phyloP scores from a whole-genome alignment of 1,140 invertebrate species.

The Drosophila parabipectinata region DNA sequence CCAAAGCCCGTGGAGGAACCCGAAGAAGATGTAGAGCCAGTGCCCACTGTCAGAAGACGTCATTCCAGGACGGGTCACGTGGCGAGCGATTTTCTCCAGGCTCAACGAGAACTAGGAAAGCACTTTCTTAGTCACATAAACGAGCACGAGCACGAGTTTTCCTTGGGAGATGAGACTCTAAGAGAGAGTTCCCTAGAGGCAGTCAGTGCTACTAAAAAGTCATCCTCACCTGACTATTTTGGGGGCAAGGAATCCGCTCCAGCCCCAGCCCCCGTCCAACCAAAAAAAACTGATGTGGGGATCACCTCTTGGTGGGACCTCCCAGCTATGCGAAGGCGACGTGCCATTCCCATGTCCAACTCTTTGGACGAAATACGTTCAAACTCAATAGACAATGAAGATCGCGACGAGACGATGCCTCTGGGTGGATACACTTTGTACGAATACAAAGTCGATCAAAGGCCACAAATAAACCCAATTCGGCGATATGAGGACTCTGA shows the following conservation, averaged over 20 bases:
- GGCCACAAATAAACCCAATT: neutral
- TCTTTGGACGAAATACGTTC: conserved; percentile 33
- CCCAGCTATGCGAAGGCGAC: conserved; percentile 51
- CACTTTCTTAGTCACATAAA: conserved; percentile 68
- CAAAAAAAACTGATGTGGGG: conserved; percentile 30
- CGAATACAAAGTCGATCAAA: conserved; percentile 57
- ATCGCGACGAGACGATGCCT: conserved; percentile 54
- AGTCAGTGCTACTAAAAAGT: neutral
- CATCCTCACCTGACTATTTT: conserved; percentile 35
- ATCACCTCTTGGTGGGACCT: conserved; percentile 75
- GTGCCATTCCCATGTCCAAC: conserved; percentile 40
- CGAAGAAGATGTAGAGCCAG: conserved; percentile 43
- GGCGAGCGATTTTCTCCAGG: conserved; percentile 65
- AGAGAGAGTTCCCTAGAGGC: conserved; percentile 22
- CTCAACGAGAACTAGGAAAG: conserved; percentile 66
- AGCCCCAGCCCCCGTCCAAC: conserved; percentile 5
- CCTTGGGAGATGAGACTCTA: conserved; percentile 29
- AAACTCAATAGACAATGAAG: conserved; percentile 69
- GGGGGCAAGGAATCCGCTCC: conserved; percentile 5
- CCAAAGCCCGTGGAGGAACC: conserved; percentile 16
- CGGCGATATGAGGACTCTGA: neutral
- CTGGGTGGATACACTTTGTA: conserved; percentile 50
- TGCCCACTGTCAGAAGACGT: conserved; percentile 39
- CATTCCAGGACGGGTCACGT: conserved; percentile 33
- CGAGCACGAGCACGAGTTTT: conserved; percentile 53